Percentiles rank a stretch among this genome's conserved stretches.
phyloP scores from a whole-genome alignment of 2,888 invertebrate genomes.

The Callinectes sapidus region DNA sequence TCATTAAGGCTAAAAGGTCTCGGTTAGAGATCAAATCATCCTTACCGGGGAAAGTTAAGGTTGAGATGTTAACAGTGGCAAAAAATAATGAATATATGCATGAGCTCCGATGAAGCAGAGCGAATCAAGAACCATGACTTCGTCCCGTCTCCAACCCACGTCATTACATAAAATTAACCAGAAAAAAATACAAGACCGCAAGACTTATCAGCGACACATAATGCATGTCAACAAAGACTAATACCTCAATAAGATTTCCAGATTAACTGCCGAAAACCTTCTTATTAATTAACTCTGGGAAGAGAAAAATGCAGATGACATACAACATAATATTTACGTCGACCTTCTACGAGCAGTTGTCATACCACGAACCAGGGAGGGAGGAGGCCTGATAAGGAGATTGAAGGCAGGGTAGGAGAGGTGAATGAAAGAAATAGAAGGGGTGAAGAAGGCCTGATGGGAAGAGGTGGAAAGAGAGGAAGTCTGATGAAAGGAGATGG shows the following conservation, averaged over 20 bases:
- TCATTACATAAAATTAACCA: not conserved
- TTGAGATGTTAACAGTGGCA: conserved; percentile 2
- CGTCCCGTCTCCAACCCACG: not conserved
- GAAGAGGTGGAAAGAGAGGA: not conserved
- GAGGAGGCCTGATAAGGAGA: not conserved
- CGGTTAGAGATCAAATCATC: not conserved
- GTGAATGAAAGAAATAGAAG: not conserved
- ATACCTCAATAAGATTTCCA: not conserved
- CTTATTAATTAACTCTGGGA: not conserved
- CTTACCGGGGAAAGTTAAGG: not conserved
- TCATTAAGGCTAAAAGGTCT: conserved; percentile 20
- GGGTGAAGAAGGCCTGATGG: not conserved
- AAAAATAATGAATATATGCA: conserved; percentile 24
- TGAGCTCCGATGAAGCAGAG: not conserved
- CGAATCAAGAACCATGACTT: not conserved
- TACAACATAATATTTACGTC: not conserved
- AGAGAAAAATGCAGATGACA: not conserved
- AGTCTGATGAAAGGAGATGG: too few species aligned
- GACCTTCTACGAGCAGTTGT: not conserved
- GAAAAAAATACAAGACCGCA: not conserved
- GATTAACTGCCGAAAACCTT: not conserved
- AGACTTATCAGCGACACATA: not conserved
- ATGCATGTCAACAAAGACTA: not conserved
- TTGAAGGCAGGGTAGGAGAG: not conserved
- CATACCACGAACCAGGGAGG: not conserved